phyloP scores from a whole-genome alignment of 2,888 invertebrate genomes.

The Lycophotia porphyrea region DNA sequence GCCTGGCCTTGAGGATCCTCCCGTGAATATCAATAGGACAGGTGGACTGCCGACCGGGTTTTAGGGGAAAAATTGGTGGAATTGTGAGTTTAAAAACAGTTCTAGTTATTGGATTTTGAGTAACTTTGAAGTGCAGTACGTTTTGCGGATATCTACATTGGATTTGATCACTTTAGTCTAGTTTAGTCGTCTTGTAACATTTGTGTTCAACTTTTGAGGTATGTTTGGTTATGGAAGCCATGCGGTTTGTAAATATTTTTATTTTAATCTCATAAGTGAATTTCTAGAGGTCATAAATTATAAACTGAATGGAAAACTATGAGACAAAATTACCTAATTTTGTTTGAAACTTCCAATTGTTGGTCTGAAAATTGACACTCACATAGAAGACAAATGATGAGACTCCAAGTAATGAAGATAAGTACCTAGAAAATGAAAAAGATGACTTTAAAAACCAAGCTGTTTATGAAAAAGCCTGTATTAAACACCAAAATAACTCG shows the following conservation, averaged over 20 bases:
- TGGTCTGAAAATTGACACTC: neutral
- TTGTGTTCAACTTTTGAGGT: neutral
- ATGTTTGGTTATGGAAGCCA: neutral
- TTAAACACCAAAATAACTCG: constrained; percentile 1
- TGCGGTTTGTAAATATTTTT: neutral
- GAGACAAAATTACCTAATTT: neutral
- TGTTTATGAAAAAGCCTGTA: neutral
- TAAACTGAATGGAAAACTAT: neutral
- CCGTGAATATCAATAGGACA: constrained; percentile 68
- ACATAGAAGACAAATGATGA: neutral
- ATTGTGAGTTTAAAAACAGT: neutral
- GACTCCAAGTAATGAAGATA: neutral
- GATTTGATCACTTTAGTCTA: neutral
- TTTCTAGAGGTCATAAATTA: neutral
- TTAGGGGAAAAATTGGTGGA: constrained; percentile 11
- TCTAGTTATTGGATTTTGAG: neutral
- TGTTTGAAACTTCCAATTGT: neutral
- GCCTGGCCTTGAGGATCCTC: constrained; percentile 67
- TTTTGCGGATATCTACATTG: neutral
- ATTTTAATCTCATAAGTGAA: neutral
- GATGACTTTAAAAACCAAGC: neutral
- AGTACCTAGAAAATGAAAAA: no score
- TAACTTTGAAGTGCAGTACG: neutral
- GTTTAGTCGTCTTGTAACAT: neutral
- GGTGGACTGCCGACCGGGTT: constrained; percentile 51